Evolutionary conservation across 1,140 invertebrate species (phyloP).

Genomic region (Chlorops oryzae): DNA sequence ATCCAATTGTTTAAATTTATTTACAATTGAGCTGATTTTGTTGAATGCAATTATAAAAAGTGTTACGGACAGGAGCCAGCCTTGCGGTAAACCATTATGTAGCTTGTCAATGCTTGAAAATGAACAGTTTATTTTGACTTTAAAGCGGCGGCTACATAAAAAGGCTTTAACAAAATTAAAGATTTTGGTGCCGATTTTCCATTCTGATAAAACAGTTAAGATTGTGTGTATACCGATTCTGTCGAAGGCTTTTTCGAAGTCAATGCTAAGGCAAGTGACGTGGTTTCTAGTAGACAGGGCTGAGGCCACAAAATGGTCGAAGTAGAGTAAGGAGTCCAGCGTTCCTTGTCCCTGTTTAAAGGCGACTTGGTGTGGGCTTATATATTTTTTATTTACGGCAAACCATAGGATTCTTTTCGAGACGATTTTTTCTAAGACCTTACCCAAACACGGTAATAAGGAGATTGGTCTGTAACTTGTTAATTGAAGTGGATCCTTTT

Average conservation of each 20-base stretch:
- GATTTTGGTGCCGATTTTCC: slow-evolving; percentile 11
- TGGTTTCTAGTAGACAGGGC: slow-evolving; percentile 7
- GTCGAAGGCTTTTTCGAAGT: slow-evolving; percentile 11
- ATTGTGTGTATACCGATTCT: slow-evolving; percentile 9
- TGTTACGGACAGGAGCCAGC: slow-evolving; percentile 2
- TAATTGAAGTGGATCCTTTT: neutral
- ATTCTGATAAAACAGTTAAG: neutral
- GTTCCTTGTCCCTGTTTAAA: slow-evolving; percentile 5
- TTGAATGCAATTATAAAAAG: slow-evolving; percentile 9
- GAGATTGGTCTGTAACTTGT: slow-evolving; percentile 8
- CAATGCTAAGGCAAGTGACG: neutral
- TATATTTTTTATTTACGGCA: neutral
- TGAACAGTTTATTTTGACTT: neutral
- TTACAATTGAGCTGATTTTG: neutral
- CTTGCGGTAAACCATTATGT: slow-evolving; percentile 10
- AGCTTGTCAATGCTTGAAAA: neutral
- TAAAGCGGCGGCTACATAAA: slow-evolving; percentile 2
- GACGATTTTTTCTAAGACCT: slow-evolving; percentile 5
- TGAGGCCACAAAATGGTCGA: neutral
- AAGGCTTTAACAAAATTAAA: slow-evolving; percentile 11
- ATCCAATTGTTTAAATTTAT: neutral
- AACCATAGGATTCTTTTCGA: slow-evolving; percentile 6
- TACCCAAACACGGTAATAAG: slow-evolving; percentile 3
- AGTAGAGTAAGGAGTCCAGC: neutral
- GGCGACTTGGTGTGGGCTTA: slow-evolving; percentile 3